A percentile compares a stretch with the other conserved stretches of the same genome.
phyloP scores from a whole-genome alignment of 2,113 vertebrate genomes.

The Tympanuchus pallidicinctus region DNA sequence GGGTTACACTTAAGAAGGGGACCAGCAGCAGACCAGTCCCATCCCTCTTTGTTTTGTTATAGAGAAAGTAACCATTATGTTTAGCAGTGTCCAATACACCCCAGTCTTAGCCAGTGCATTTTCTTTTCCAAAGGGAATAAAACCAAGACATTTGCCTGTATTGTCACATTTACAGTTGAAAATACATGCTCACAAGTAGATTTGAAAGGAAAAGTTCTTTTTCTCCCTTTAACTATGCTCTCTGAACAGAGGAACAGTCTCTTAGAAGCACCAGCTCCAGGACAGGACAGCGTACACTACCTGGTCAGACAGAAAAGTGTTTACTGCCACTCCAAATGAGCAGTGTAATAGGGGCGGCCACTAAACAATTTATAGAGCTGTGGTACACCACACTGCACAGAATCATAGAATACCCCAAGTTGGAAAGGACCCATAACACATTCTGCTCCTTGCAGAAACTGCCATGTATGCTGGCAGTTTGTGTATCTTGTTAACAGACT shows the following conservation, averaged over 20 bases:
- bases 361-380: background rate
- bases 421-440: background rate
- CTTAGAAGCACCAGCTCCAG: background rate
- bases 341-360: background rate
- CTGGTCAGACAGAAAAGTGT: background rate
- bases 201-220: background rate
- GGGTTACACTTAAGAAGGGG: background rate
- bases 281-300: background rate
- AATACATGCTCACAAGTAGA: background rate
- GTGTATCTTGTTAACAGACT: background rate
- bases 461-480: background rate
- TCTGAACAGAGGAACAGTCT: background rate
- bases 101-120: background rate
- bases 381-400: background rate
- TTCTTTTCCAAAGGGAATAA: background rate
- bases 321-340: background rate
- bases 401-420: too few relatives aligned
- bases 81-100: background rate
- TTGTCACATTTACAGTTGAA: background rate
- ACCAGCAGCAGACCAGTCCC: background rate
- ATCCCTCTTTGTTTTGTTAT: background rate
- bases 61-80: background rate
- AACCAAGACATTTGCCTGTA: background rate
- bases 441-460: background rate
- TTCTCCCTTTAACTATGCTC: background rate